phyloP scores from a whole-genome alignment of 2,888 invertebrate species.

The Nebria salina region DNA sequence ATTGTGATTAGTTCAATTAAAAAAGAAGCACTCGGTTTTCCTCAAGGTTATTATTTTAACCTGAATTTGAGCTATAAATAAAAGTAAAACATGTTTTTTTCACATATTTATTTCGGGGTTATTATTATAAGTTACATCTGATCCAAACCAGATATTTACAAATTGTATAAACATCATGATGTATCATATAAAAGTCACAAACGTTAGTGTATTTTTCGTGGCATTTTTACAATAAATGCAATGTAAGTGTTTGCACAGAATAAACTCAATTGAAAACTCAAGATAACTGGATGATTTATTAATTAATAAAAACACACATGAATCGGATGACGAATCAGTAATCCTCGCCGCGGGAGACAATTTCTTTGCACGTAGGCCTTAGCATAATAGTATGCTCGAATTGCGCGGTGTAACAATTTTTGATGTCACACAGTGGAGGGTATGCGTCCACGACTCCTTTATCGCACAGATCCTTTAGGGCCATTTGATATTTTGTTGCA shows the following conservation, averaged over 20 bases:
- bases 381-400: conserved; percentile 98
- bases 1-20: not conserved
- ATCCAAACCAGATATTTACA: conserved; percentile 36
- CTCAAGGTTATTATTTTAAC: not conserved
- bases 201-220: conserved; percentile 14
- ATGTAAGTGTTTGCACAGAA: not conserved
- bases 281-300: conserved; percentile 2
- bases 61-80: not conserved
- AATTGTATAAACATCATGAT: conserved; percentile 27
- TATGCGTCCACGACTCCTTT: conserved; percentile 98
- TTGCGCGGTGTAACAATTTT: conserved; percentile 98
- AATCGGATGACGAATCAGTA: conserved; percentile 69
- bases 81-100: not conserved
- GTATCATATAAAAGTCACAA: conserved; percentile 25
- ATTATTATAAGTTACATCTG: conserved; percentile 20
- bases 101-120: conserved; percentile 12
- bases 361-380: conserved; percentile 97
- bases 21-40: not conserved
- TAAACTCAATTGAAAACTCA: not conserved
- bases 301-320: conserved; percentile 6
- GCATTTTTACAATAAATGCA: conserved; percentile 16
- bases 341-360: conserved; percentile 96
- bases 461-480: conserved; percentile 97
- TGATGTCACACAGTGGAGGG: conserved; percentile 96
- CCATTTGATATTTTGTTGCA: conserved; percentile 97